Conservation (phyloP, 2,888 invertebrate species). For the Cerceris ruficornis region DNA sequence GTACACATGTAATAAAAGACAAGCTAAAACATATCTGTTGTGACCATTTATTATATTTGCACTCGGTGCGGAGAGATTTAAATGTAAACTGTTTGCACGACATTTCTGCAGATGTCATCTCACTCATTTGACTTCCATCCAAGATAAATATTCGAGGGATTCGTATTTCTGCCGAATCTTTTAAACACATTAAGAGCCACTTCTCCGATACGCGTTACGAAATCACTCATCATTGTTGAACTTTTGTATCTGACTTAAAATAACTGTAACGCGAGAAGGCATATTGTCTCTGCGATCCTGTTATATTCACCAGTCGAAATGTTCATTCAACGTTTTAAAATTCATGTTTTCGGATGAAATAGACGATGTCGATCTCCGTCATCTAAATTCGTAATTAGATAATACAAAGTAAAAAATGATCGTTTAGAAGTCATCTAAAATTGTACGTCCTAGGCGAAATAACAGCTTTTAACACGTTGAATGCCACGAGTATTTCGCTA, state of each 20-base stretch:
- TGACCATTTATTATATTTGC: neutral
- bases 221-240: slow-evolving; percentile 13
- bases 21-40: neutral
- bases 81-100: slow-evolving; percentile 5
- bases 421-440: too few species aligned
- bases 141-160: slow-evolving; percentile 29
- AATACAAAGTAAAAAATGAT: too few species aligned
- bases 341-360: neutral
- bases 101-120: neutral
- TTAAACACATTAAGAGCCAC: slow-evolving; percentile 5
- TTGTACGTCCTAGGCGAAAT: too few species aligned
- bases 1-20: too few species aligned
- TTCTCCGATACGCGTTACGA: slow-evolving; percentile 19
- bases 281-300: neutral
- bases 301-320: neutral
- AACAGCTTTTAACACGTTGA: too few species aligned
- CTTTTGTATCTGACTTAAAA: slow-evolving; percentile 1
- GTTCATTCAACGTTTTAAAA: neutral
- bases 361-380: too few species aligned
- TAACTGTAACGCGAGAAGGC: slow-evolving; percentile 1
- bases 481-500: too few species aligned
- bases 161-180: slow-evolving; percentile 15
- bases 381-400: too few species aligned
- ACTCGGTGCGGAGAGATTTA: neutral
- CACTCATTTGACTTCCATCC: slow-evolving; percentile 15